phyloP scores from a whole-genome alignment of 2,888 invertebrate genomes.

The Hybos culiciformis region DNA sequence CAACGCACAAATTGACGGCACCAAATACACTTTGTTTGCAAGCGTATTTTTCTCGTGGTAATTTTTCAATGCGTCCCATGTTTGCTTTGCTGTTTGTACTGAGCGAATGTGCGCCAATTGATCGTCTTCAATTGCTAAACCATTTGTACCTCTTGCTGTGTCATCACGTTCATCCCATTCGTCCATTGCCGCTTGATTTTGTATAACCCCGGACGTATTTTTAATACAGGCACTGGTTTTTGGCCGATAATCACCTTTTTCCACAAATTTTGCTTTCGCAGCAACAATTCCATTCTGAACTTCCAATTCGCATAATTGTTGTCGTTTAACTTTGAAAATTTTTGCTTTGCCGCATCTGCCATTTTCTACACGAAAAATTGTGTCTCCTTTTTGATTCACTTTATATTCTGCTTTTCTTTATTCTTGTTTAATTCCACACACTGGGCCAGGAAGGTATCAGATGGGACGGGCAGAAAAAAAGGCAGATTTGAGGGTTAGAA shows the following conservation, averaged over 20 bases:
- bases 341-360: too few species aligned
- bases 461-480: too few species aligned
- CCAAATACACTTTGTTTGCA: slow-evolving; percentile 4
- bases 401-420: too few species aligned
- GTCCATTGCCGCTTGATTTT: slow-evolving; percentile 4
- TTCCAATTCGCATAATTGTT: slow-evolving; percentile 12
- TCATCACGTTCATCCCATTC: slow-evolving; percentile 7
- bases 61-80: slow-evolving; percentile 7
- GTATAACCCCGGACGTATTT: neutral
- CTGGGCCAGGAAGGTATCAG: too few species aligned
- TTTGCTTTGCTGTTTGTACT: slow-evolving; percentile 4
- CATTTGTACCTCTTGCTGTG: slow-evolving; percentile 8
- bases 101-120: slow-evolving; percentile 6
- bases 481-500: too few species aligned
- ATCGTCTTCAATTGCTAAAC: slow-evolving; percentile 8
- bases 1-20: too few species aligned
- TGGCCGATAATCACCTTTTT: slow-evolving; percentile 7
- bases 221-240: slow-evolving; percentile 1
- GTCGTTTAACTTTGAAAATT: too few species aligned
- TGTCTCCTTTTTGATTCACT: too few species aligned
- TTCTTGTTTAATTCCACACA: too few species aligned
- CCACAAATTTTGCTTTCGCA: slow-evolving; percentile 12
- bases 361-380: too few species aligned
- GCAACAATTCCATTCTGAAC: slow-evolving; percentile 10
- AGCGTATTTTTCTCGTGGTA: slow-evolving; percentile 6